Evolutionary conservation across 2,113 vertebrate species (phyloP), one percentile per base, ranked within the genome.

Genomic region (Sterrhoptilus dennistouni): DNA sequence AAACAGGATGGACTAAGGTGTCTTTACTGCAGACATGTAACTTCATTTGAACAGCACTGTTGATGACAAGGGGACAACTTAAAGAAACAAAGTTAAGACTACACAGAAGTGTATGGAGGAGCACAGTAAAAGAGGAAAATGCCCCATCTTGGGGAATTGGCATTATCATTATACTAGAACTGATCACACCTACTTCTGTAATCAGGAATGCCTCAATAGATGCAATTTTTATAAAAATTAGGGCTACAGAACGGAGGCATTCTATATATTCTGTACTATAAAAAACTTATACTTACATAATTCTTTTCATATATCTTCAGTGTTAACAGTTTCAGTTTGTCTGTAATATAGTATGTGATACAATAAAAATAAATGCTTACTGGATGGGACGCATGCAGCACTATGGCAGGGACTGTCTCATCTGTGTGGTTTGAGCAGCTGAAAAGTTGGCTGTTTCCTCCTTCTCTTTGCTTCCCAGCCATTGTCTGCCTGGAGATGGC

Each of bases 241-340:
- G 93, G 95, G 83, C 89, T 96, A 89, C 82, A 84, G 89, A 93
- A 88, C 38, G 27, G 63, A 95, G 65, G 61, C 83, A 90, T 96
- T 89, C 53, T 92, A 60, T 82, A 64, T 84, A 79, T 53, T 93
- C 56, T 42, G 20, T 57, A 63, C 72, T 93, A 95, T 68, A 92
- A 95, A 97, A 94, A 91, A 21, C 53, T 95, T 93, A n/a, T 31
- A 75, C 72, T 90, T 71, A 23, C 1, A 6, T 75, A 64, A 35
- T 77, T 91, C 85, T 96, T 60, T 59, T 97, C 97, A 97, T 97
- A 95, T 90, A 96, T 95, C 59, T 92, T 83, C 79, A 87, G 56
- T 89, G 76, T 71, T 94, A 90, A 86, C 36, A 53, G 18, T 64
- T 83, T 86, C 36, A 53, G 18, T 64, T 83, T 86, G 53, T 90